Base-by-base conservation (phyloP, 2,113 vertebrate genomes). In the Microcebus griseorufus region DNA sequence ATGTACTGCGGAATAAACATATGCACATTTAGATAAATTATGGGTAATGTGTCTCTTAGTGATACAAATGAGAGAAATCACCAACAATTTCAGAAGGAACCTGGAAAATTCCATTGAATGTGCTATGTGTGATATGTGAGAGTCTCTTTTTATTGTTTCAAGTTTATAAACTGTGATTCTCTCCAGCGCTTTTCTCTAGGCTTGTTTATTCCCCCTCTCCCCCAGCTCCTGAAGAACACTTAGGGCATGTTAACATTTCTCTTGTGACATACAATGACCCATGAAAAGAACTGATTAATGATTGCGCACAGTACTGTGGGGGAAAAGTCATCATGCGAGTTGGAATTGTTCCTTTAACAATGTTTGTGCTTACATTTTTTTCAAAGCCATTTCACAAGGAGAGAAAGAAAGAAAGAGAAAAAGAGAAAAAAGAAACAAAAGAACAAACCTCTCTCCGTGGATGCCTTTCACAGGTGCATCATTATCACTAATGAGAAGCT, bases 201-300 rank as follows among this genome's bases (percentile, higher is more conserved):
- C 16, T 22, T 84, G 53, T 83, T 92, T 97, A 88, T 89, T 34
- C 81, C 39, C 23, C 62, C 11, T 88, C 80, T 34, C 79, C 39
- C 27, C 62, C 14, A 53, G 53, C 20, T 94, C 55, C 76, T 93
- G 53, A 95, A 98, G 87, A 75, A 80, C 39, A 18, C 93, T 96
- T 67, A 79, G 86, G 83, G 48, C 60, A 93, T 64, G 73, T n/a
- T 60, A 86, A 93, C 62, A 79, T 96, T 97, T 94, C 88, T 94
- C 83, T 89, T 72, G 29, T 76, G 10, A 64, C 92, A 86, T 93
- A 95, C 96, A 98, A 95, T 96, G 65, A 97, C 92, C 37, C 18
- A 2, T 39, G 75, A 81, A 73, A 88, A 93, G 29, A 89, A 92
- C 76, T 94, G 93, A 95, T 82, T 82, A 81, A 51, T 85, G 70